A percentile compares a stretch with the other conserved stretches of the same genome.
Evolutionary conservation across 2,113 vertebrate genomes (phyloP).

Genomic region (Chinchilla lanigera): DNA sequence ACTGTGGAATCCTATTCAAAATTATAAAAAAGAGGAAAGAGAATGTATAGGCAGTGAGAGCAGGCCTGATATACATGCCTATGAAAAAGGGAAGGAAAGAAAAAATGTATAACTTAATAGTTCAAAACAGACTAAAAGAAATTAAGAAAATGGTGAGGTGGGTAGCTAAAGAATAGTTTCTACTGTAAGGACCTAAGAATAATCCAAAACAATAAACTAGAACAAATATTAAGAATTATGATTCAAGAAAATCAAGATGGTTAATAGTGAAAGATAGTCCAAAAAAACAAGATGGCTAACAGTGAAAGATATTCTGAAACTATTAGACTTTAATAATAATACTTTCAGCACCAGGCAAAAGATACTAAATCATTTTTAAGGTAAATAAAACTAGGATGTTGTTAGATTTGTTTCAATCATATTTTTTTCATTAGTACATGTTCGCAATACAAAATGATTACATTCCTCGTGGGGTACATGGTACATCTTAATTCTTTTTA

Average conservation of each 20-base stretch:
- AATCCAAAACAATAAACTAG: not conserved
- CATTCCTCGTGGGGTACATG: not conserved
- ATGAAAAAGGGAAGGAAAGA: not conserved
- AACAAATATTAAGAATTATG: not conserved
- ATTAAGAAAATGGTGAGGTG: not conserved
- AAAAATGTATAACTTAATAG: not conserved
- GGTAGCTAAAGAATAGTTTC: not conserved
- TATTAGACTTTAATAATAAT: not conserved
- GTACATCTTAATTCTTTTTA: not conserved
- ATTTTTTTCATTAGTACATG: not conserved
- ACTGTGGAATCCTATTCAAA: not conserved
- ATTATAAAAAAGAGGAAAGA: not conserved
- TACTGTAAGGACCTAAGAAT: not conserved
- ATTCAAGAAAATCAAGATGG: conserved; percentile 19
- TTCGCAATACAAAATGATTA: not conserved
- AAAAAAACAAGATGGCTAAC: not conserved
- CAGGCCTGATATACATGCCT: not conserved
- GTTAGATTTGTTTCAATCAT: not conserved
- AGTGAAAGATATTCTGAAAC: not conserved
- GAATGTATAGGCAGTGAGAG: conserved; percentile 7
- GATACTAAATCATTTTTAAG: not conserved
- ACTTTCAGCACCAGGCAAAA: not conserved
- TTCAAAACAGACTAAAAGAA: conserved; percentile 15
- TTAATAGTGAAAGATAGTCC: not conserved
- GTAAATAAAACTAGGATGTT: not conserved